Conservation (phyloP, 2,113 vertebrate genomes). For the Catharus bicknelli region DNA sequence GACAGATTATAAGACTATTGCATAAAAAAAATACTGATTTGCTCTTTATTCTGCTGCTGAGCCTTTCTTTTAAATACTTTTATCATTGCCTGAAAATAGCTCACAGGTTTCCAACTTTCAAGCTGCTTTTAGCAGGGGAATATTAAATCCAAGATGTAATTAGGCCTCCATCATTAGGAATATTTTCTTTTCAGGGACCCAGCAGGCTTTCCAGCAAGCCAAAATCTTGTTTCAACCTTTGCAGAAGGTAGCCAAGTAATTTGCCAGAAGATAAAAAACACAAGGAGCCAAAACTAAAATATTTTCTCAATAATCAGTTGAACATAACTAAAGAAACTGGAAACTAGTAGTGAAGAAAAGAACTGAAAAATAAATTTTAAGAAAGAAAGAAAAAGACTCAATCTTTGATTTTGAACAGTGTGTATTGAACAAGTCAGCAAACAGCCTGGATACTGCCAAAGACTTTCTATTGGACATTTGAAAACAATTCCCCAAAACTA, state of each 20-base stretch:
- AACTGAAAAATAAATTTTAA: neutral
- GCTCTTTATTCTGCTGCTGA: neutral
- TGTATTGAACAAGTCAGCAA: neutral
- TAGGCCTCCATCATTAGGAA: conserved; percentile 31
- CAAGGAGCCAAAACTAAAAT: neutral
- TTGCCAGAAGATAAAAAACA: conserved; percentile 12
- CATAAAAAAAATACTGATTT: neutral
- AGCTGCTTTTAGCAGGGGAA: neutral
- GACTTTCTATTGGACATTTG: neutral
- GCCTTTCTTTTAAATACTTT: neutral
- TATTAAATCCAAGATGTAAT: conserved; percentile 23
- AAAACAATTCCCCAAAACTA: neutral
- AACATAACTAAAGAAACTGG: neutral
- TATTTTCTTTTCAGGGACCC: conserved; percentile 19
- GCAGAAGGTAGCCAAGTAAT: conserved; percentile 7
- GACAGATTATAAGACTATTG: neutral
- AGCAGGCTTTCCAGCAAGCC: neutral
- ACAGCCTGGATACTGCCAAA: neutral
- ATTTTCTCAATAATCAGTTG: neutral
- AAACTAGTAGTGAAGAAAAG: neutral
- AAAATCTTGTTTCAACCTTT: neutral
- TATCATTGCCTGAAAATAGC: neutral
- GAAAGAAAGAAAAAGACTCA: neutral
- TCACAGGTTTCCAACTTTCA: neutral
- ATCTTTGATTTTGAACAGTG: neutral